A percentile compares a stretch with the other conserved stretches of the same genome.
phyloP scores from a whole-genome alignment of 2,113 vertebrate species.

The Oncorhynchus clarkii region DNA sequence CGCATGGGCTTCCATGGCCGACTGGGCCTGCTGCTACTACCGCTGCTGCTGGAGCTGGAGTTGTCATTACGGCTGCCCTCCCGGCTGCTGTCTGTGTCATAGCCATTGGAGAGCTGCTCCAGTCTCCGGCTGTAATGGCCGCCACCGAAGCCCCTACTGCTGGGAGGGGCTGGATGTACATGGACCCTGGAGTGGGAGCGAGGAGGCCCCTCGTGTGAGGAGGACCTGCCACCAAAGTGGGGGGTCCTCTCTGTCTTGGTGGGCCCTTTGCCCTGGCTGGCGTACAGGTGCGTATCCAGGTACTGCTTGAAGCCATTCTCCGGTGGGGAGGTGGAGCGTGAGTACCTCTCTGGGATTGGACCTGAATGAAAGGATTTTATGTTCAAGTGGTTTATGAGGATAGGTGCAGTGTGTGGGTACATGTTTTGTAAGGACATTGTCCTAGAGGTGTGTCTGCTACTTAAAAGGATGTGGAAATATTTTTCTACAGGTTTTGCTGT shows the following conservation, averaged over 20 bases:
- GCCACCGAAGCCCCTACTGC: conserved; percentile 29
- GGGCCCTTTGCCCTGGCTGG: conserved; percentile 84
- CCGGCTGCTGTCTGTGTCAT: conserved; percentile 86
- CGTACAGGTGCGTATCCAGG: conserved; percentile 72
- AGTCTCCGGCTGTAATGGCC: conserved; percentile 47
- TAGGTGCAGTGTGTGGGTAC: neutral
- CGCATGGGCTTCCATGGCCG: conserved; percentile 87
- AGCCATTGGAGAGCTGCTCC: conserved; percentile 73
- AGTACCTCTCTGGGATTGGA: conserved; percentile 70
- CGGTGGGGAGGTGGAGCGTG: conserved; percentile 79
- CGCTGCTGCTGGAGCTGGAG: no score
- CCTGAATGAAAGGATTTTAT: conserved; percentile 61
- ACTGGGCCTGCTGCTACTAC: conserved; percentile 63
- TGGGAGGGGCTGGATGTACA: conserved; percentile 33
- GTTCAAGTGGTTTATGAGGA: neutral
- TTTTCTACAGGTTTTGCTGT: neutral
- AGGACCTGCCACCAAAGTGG: conserved; percentile 54
- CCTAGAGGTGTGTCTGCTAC: neutral
- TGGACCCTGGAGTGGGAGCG: conserved; percentile 55
- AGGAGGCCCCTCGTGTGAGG: conserved; percentile 49
- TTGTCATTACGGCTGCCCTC: conserved; percentile 43
- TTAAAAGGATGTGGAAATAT: neutral
- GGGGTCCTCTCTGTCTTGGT: conserved; percentile 66
- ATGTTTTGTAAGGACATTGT: neutral
- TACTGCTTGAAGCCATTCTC: conserved; percentile 77